Evolutionary conservation across 2,113 vertebrate species (phyloP).

Genomic region (Tachycineta bicolor): DNA sequence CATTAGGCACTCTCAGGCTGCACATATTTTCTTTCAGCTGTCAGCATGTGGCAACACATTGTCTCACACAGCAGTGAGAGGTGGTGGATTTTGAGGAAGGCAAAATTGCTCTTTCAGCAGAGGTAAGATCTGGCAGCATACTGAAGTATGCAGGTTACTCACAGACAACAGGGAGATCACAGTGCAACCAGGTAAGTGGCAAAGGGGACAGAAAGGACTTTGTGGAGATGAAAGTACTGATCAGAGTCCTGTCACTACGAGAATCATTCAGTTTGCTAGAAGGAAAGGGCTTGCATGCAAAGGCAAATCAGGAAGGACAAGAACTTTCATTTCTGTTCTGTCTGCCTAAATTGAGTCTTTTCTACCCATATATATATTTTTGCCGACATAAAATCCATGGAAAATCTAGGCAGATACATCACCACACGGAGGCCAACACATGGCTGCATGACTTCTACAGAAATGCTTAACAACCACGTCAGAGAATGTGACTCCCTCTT

Average conservation of each 20-base stretch:
- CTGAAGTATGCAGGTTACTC: background rate
- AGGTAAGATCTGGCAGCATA: background rate
- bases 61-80: background rate
- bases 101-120: background rate
- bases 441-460: background rate
- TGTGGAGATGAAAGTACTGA: background rate
- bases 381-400: background rate
- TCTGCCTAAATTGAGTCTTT: background rate
- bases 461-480: background rate
- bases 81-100: background rate
- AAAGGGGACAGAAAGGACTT: background rate
- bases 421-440: background rate
- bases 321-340: background rate
- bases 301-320: background rate
- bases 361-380: background rate
- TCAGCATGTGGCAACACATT: fast-evolving
- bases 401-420: background rate
- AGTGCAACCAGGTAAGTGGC: background rate
- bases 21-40: fast-evolving
- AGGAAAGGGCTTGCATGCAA: background rate
- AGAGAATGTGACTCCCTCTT: fast-evolving
- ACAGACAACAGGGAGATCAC: background rate
- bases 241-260: background rate
- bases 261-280: background rate
- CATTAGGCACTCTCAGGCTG: background rate